phyloP scores from a whole-genome alignment of 2,113 vertebrate species.

The Pandion haliaetus region DNA sequence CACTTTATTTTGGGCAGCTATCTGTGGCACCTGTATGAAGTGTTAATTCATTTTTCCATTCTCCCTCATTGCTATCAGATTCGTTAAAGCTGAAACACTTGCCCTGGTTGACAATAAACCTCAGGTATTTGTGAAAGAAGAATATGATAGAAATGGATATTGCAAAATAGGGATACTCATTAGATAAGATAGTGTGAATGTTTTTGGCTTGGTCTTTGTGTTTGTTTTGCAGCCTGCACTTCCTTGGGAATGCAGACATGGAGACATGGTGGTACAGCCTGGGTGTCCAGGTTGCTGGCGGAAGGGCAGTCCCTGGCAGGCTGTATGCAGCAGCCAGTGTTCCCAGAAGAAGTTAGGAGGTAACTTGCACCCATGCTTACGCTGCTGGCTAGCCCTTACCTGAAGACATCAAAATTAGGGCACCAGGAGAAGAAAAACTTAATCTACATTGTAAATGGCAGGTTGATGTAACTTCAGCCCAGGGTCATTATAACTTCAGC shows the following conservation, averaged over 20 bases:
- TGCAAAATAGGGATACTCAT: background rate
- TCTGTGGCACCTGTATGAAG: background rate
- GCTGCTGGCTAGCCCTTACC: background rate
- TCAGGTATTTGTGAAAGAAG: background rate
- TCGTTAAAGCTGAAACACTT: background rate
- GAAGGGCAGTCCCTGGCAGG: background rate
- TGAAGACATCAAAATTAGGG: background rate
- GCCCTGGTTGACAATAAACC: background rate
- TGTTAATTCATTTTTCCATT: background rate
- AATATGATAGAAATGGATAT: background rate
- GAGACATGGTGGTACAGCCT: background rate
- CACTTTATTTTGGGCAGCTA: background rate
- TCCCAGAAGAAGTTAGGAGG: background rate
- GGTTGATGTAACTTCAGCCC: background rate
- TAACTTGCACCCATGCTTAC: rapidly evolving
- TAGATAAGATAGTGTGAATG: background rate
- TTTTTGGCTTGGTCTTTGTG: background rate
- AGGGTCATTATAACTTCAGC: background rate
- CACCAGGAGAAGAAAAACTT: background rate
- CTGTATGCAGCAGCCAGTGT: background rate
- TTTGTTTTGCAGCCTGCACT: background rate
- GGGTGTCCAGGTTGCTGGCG: background rate
- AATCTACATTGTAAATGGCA: background rate
- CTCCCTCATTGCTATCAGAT: background rate
- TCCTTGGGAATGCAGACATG: background rate